Evolutionary conservation across 2,888 invertebrate genomes (phyloP), one percentile per base, ranked within the genome.

Genomic region (Agonopterix subpropinquella): DNA sequence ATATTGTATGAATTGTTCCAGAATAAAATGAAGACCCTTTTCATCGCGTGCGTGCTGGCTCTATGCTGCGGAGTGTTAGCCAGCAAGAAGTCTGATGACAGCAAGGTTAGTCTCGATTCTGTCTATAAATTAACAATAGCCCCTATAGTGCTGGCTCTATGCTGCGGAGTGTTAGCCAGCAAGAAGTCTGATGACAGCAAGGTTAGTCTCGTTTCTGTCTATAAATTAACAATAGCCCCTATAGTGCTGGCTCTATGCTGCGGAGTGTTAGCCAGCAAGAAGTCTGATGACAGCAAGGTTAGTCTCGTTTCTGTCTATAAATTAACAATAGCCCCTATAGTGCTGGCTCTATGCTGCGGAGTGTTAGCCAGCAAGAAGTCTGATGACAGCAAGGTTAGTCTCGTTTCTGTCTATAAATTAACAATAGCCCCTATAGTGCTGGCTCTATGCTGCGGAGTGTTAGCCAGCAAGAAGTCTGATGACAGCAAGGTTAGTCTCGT

Each of bases 11-110:
- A 28, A 28, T 39, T 39, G 39, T 39, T 39, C 0, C 76, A 86
- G 86, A 80, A 85, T 73, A 87, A 83, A 60, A 87, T 87, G 87
- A 73, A 67, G 62, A 58, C 64, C 13, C 49, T 86, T 0, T 48
- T 78, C 11, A 52, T 76, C 0, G 28, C 80, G 10, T 76, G 71
- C 43, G 43, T 74, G 42, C 52, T 67, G 45, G 70, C 68, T 9
- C 52, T 81, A 50, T 53, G 76, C 43, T 82, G 70, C 56, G 70
- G 76, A 0, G 79, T 61, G 1, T 51, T 77, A 8, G 84, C 81
- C 1, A 85, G 15, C 61, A 83, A 77, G 56, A 78, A 73, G 35
- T 37, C 59, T 0, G 79, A 79, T n/a, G 84, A 84, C 28, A 67
- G 74, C 8, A 84, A 83, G 61, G 80, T 79, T 48, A 51, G 59